Conservation (phyloP, 2,797 vertebrate species). For the Gambelia wislizenii region DNA sequence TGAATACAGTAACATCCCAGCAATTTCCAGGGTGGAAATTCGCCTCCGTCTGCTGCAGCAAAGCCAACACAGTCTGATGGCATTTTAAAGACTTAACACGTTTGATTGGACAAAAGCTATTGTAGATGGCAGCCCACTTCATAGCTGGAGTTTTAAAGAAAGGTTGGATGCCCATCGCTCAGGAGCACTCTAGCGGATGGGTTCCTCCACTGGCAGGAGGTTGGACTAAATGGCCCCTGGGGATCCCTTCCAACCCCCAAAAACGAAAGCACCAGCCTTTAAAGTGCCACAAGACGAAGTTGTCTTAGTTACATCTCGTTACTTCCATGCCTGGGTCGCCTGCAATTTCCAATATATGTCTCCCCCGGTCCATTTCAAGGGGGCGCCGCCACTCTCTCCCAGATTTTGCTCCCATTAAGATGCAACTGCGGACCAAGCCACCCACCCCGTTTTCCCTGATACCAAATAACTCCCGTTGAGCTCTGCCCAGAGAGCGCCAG, state of each 20-base stretch:
- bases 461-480: no score
- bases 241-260: no score
- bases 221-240: no score
- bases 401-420: no score
- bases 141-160: no score
- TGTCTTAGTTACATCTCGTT: neutral
- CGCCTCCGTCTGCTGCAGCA: neutral
- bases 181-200: no score
- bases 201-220: no score
- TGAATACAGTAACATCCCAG: neutral
- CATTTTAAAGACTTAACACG: neutral
- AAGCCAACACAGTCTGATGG: neutral
- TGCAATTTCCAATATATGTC: neutral
- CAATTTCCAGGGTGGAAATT: neutral
- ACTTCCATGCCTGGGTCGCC: neutral
- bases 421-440: neutral
- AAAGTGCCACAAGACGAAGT: no score
- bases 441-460: neutral
- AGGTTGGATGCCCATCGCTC: no score
- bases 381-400: no score
- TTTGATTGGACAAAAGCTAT: neutral
- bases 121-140: neutral
- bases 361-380: neutral
- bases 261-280: neutral
- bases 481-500: conserved; percentile 29